Conservation (phyloP, 2,113 vertebrate species). For the Progne subis region DNA sequence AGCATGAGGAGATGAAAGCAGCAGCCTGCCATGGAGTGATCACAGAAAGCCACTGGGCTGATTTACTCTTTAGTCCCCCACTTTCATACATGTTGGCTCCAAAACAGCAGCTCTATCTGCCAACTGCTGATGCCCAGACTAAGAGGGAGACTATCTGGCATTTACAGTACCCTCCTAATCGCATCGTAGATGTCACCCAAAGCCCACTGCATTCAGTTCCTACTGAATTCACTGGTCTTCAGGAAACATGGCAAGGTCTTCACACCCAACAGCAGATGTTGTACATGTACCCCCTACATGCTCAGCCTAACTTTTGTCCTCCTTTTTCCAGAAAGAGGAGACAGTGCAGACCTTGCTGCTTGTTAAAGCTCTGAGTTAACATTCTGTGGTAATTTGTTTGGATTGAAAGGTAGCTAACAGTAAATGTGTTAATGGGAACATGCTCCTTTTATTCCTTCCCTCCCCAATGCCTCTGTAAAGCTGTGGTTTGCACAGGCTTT, state of each 20-base stretch:
- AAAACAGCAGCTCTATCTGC: background rate
- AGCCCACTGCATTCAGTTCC: background rate
- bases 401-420: background rate
- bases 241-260: background rate
- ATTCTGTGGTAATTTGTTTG: background rate
- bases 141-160: background rate
- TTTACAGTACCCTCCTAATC: background rate
- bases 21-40: background rate
- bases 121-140: background rate
- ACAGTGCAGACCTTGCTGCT: background rate
- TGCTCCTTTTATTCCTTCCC: background rate
- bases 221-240: background rate
- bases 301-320: background rate
- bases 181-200: background rate
- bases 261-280: background rate
- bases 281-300: background rate
- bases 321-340: background rate
- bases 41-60: rapidly evolving
- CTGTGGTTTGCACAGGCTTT: constrained; percentile 34
- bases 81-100: background rate
- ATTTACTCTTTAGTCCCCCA: background rate
- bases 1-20: background rate
- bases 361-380: background rate
- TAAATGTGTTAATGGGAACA: constrained; percentile 1
- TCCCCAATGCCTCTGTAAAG: constrained; percentile 11